Percentiles rank a stretch among this genome's conserved stretches.
phyloP scores from a whole-genome alignment of 2,888 invertebrate species.

The Drosophila vallismaia region DNA sequence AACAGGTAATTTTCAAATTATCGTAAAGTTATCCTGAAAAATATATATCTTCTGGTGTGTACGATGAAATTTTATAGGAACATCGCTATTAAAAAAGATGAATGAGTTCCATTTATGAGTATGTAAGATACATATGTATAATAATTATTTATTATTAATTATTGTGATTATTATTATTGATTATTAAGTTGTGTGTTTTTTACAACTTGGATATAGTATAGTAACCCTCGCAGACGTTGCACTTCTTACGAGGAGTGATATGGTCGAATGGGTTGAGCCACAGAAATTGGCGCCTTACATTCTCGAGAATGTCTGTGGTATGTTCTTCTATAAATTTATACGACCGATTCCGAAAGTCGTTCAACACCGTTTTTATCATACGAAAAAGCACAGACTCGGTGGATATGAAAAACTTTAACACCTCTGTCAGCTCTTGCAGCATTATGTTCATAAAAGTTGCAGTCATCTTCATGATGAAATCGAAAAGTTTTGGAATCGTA shows the following conservation, averaged over 20 bases:
- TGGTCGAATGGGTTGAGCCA: slow-evolving; percentile 59
- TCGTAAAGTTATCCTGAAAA: too few species aligned
- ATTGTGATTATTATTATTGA: not conserved
- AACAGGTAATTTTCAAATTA: too few species aligned
- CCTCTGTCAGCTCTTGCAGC: slow-evolving; percentile 31
- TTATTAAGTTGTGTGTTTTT: not conserved
- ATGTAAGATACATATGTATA: too few species aligned
- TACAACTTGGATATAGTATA: slow-evolving; percentile 53
- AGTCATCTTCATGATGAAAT: slow-evolving; percentile 51
- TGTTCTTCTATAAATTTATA: slow-evolving; percentile 12
- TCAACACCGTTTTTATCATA: slow-evolving; percentile 47
- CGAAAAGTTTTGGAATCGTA: slow-evolving; percentile 23
- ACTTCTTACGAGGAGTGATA: slow-evolving; percentile 16
- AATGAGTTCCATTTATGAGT: too few species aligned
- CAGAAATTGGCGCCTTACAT: slow-evolving; percentile 48
- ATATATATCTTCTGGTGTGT: too few species aligned
- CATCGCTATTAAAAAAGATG: too few species aligned
- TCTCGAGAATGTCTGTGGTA: slow-evolving; percentile 34
- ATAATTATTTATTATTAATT: too few species aligned
- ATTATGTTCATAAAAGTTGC: slow-evolving; percentile 48
- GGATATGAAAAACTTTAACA: slow-evolving; percentile 52
- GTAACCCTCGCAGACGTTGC: slow-evolving; percentile 58
- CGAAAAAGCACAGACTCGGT: slow-evolving; percentile 67
- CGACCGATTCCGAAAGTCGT: not conserved
- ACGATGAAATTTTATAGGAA: too few species aligned